Percentiles rank a stretch among this genome's conserved stretches.
Conservation (phyloP, 2,113 vertebrate genomes). For the Jaculus jaculus region DNA sequence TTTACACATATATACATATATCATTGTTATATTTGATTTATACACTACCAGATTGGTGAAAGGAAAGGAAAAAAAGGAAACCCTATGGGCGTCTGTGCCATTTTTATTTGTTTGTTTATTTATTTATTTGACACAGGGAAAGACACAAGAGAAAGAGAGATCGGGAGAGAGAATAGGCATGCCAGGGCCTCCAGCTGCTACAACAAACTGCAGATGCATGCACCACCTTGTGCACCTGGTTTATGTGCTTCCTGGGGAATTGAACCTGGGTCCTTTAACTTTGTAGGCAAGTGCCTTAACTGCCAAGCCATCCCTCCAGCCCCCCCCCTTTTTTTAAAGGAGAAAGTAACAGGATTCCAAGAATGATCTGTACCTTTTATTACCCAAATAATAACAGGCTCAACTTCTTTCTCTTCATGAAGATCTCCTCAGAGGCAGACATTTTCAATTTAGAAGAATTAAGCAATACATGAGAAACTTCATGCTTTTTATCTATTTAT, state of each 20-base stretch:
- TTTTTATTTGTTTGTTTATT: not conserved
- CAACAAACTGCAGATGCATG: too few relatives aligned
- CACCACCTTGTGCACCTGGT: too few relatives aligned
- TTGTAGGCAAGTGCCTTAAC: too few relatives aligned
- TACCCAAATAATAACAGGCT: slow-evolving; percentile 6
- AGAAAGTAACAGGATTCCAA: slow-evolving; percentile 43
- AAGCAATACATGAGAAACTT: slow-evolving; percentile 27
- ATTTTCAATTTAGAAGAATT: slow-evolving; percentile 34
- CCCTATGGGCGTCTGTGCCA: not conserved
- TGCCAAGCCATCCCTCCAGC: too few relatives aligned
- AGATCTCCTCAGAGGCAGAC: not conserved
- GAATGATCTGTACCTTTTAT: not conserved
- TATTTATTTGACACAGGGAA: too few relatives aligned
- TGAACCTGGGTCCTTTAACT: too few relatives aligned
- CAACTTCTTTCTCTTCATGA: not conserved
- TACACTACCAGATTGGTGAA: not conserved
- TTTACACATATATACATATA: not conserved
- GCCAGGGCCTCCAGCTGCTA: too few relatives aligned
- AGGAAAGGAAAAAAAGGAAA: not conserved
- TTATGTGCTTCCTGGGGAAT: too few relatives aligned
- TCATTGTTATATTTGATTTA: slow-evolving; percentile 2
- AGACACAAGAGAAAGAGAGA: too few relatives aligned
- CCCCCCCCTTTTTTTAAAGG: not conserved
- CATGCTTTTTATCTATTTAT: too few relatives aligned
- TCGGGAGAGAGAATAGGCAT: too few relatives aligned